Base-by-base conservation (phyloP, 2,888 invertebrate genomes). In the Drosophila affinis region DNA sequence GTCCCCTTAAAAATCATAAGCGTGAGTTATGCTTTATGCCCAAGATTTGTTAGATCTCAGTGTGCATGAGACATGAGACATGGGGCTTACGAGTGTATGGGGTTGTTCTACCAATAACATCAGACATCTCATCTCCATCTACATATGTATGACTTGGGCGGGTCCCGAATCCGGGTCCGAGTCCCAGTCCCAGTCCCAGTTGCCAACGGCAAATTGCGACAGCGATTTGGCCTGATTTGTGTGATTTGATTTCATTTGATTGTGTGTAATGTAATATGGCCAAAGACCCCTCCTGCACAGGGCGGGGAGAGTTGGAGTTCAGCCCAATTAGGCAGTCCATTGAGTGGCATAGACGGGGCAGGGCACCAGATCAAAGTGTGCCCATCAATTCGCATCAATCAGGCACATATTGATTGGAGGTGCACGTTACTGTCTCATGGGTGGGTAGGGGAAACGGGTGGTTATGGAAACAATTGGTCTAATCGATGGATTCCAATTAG, bases 1-100 rank as follows among this genome's bases (percentile, higher is more conserved):
- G 79, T 85, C 86, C 86, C 88, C 83, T 86, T 88, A 83, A 83
- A 83, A 88, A 88, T 83, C 88, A 83, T 83, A 88, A 83, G 83
- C 83, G 86, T 83, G 83, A 83, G 83, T 88, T 83, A 83, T 83
- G 86, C 75, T 68, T 73, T 76, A 75, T 75, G 62, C 65, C 29
- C 21, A 32, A 29, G 58, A 59, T 47, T 57, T 58, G 29, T 27
- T 54, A 54, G 60, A 54, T 32, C 32, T 32, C 9, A 48, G 34
- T 61, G 14, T 51, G 47, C 24, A 2, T 10, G 32, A 10, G 32
- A 29, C 32, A 32, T 10, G 10, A 10, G 32, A 29, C 32, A 32
- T 10, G 10, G 9, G 32, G 32, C 32, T 32, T 10, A 10, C 32
- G 32, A 34, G 58, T 58, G 24, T 55, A 3, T 21, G 34, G 9